Percentiles rank a stretch among this genome's conserved stretches.
These are phyloP conservation scores for Nemurella pictetii DNA, from an alignment of 2,888 invertebrate genomes.

Conservation along the genomic window DNA sequence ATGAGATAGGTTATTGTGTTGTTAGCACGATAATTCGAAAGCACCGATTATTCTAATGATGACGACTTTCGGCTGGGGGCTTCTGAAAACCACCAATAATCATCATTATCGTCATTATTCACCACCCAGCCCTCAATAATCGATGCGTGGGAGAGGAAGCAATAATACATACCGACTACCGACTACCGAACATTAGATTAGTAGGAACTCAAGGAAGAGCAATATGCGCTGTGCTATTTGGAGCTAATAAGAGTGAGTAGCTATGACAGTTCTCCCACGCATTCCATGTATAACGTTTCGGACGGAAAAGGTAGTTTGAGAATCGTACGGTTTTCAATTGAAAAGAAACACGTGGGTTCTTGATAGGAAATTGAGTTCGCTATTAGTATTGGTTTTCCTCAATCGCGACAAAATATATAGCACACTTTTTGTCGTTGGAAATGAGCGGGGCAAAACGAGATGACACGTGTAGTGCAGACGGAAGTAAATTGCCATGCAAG, in stretches of 20 bases:
- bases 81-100: not conserved
- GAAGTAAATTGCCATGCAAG: not conserved
- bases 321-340: not conserved
- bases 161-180: not conserved
- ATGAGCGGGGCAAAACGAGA: not conserved
- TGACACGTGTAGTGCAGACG: not conserved
- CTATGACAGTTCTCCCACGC: too few species aligned
- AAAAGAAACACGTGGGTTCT: not conserved
- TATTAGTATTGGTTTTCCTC: not conserved
- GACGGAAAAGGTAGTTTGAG: not conserved
- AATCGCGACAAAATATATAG: not conserved
- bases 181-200: too few species aligned
- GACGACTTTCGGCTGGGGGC: not conserved
- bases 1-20: not conserved
- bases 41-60: constrained; percentile 6
- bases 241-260: not conserved
- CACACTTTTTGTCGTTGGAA: not conserved
- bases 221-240: not conserved
- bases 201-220: not conserved
- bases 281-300: not conserved
- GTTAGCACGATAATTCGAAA: not conserved
- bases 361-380: not conserved
- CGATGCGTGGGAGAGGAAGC: not conserved
- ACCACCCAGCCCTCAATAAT: not conserved
- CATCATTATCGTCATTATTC: not conserved